Base-by-base conservation (phyloP, 2,797 vertebrate genomes). In the Mus spretus region DNA sequence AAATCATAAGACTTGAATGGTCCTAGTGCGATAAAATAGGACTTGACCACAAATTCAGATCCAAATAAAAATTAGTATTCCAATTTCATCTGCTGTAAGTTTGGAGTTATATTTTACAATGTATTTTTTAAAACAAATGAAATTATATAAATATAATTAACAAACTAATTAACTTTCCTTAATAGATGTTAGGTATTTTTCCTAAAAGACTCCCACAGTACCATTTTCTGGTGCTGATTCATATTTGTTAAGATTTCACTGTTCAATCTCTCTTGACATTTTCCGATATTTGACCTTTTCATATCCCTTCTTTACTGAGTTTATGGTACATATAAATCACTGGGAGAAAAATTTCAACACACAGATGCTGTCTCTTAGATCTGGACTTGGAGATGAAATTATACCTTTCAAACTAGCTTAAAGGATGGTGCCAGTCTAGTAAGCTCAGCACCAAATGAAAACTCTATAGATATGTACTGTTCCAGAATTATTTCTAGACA, bases 201-300 rank as follows among this genome's bases (percentile, higher is more conserved):
- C 44, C 53, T 75, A 74, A 87, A 74, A 28, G 26, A 74, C 57
- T 79, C 20, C 86, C 26, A 90, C 28, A 15, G 65, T 15, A 94
- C 31, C 11, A 89, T 77, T 94, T 97, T 80, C 37, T 77, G 47
- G 26, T 61, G 20, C 9, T 85, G 72, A 92, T 75, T 14, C 44
- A 72, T 44, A 63, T 90, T 95, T 93, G 53, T 47, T 63, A 37
- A 44, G 59, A 28, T 59, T 95, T 31, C 57, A 84, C 40, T 47
- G 14, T 57, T 83, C 91, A 91, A 91, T 89, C 20, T 7, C 40
- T 85, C n/a, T 80, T 88, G 78, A 89, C 63, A 50, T 85, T 67
- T 59, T 59, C 47, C 13, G 19, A 83, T 78, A 15, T 83, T 91
- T 13, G 22, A 20, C 70, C 12, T 88, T 78, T 78, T 24, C 59